These are phyloP conservation scores for Thunnus albacares DNA, from an alignment of 2,797 vertebrate species.

Conservation along the genomic window DNA sequence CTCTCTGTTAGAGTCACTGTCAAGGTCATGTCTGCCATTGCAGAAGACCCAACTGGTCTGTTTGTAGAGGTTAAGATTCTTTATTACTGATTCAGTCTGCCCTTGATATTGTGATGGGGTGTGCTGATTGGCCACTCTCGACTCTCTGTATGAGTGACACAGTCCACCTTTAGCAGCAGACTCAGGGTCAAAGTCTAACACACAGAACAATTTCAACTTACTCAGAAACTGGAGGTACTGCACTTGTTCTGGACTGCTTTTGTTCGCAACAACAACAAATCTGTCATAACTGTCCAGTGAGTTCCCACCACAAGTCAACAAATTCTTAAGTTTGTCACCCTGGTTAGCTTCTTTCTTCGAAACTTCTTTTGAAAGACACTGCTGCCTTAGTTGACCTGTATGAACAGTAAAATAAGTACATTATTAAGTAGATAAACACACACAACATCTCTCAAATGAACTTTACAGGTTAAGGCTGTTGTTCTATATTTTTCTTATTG, in stretches of 20 bases:
- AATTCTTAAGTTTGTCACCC: slow-evolving; percentile 72
- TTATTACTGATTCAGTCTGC: slow-evolving; percentile 63
- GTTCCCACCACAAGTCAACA: slow-evolving; percentile 71
- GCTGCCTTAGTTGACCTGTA: slow-evolving; percentile 19
- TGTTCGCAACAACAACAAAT: slow-evolving; percentile 78
- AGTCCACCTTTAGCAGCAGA: slow-evolving; percentile 76
- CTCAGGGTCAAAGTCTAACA: slow-evolving; percentile 84
- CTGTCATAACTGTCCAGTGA: slow-evolving; percentile 55
- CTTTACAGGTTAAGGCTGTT: no score
- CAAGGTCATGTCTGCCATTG: slow-evolving; percentile 84
- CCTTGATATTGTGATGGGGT: slow-evolving; percentile 79
- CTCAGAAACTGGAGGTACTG: slow-evolving; percentile 75
- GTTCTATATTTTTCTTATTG: no score
- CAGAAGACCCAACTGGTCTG: slow-evolving; percentile 90
- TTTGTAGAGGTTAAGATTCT: slow-evolving; percentile 82
- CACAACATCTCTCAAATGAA: not conserved
- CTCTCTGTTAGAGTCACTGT: slow-evolving; percentile 46
- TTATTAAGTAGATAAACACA: not conserved
- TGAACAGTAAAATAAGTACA: not conserved
- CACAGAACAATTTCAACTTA: slow-evolving; percentile 83
- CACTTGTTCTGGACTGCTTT: slow-evolving; percentile 65
- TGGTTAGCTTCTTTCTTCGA: slow-evolving; percentile 64
- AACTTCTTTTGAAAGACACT: not conserved
- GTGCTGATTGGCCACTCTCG: slow-evolving; percentile 79
- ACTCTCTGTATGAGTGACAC: slow-evolving; percentile 78